phyloP scores from a whole-genome alignment of 2,888 invertebrate genomes.

The Nowickia ferox region DNA sequence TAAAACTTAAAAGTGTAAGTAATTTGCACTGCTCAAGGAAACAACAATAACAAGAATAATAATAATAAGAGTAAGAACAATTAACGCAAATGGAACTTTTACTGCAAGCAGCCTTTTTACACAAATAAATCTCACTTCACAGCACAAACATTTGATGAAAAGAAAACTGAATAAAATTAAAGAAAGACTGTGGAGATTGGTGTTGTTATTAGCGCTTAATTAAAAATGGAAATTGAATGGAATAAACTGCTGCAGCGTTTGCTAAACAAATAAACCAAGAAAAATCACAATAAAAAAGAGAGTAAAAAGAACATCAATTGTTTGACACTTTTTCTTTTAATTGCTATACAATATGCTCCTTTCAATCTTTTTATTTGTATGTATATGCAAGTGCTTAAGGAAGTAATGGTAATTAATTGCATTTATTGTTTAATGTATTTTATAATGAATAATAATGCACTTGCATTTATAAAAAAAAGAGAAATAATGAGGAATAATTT shows the following conservation, averaged over 20 bases:
- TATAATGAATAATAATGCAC: neutral
- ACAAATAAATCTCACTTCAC: slow-evolving; percentile 2
- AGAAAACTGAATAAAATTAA: slow-evolving; percentile 20
- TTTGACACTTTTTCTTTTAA: slow-evolving; percentile 24
- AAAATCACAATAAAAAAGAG: neutral
- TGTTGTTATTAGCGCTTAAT: slow-evolving; percentile 55
- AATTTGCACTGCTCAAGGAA: slow-evolving; percentile 65
- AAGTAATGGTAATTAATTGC: neutral
- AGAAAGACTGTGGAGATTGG: slow-evolving; percentile 3
- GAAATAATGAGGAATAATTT: too few relatives aligned
- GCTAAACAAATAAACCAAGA: neutral
- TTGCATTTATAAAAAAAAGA: neutral
- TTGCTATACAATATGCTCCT: neutral
- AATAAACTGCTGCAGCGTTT: slow-evolving; percentile 31
- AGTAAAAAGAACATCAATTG: slow-evolving; percentile 13
- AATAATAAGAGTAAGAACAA: slow-evolving; percentile 10
- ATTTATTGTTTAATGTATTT: neutral
- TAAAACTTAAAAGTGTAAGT: slow-evolving; percentile 50
- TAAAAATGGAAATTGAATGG: slow-evolving; percentile 50
- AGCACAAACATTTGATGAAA: neutral
- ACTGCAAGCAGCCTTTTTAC: slow-evolving; percentile 12
- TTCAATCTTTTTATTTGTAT: neutral
- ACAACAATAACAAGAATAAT: slow-evolving; percentile 52
- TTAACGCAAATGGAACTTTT: slow-evolving; percentile 51
- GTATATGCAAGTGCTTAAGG: neutral